phyloP scores from a whole-genome alignment of 1,140 invertebrate genomes.

The Tetramorium parvispinum region DNA sequence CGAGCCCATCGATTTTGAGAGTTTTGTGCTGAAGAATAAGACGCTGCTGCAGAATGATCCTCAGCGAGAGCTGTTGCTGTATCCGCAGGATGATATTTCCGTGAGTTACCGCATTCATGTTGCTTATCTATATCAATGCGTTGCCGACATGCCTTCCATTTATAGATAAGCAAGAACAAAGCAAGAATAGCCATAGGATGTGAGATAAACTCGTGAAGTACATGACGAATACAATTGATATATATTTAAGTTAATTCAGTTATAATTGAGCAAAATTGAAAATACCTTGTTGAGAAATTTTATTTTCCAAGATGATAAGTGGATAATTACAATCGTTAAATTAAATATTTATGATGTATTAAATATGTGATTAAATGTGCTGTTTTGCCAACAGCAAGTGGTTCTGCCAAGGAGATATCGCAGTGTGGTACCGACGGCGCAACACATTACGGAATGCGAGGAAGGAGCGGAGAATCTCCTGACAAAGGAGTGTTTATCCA shows the following conservation, averaged over 20 bases:
- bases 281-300: neutral
- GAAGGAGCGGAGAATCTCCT: slow-evolving; percentile 88
- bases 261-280: neutral
- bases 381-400: slow-evolving; percentile 88
- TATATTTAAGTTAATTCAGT: neutral
- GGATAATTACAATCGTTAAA: slow-evolving; percentile 8
- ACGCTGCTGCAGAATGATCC: slow-evolving; percentile 97
- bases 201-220: neutral
- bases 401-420: slow-evolving; percentile 91
- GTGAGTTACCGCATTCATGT: slow-evolving; percentile 87
- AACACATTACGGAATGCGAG: slow-evolving; percentile 71
- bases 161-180: slow-evolving; percentile 60
- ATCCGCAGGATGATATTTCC: slow-evolving; percentile 96
- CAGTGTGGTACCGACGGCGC: slow-evolving; percentile 91
- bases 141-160: slow-evolving; percentile 57
- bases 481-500: slow-evolving; percentile 94
- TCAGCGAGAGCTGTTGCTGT: slow-evolving; percentile 94
- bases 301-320: neutral
- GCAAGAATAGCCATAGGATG: slow-evolving; percentile 15
- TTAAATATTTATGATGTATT: slow-evolving; percentile 24
- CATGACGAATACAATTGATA: neutral
- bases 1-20: slow-evolving; percentile 96
- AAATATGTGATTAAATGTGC: neutral
- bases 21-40: slow-evolving; percentile 95
- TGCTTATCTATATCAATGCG: slow-evolving; percentile 52